Evolutionary conservation across 2,888 invertebrate genomes (phyloP).

Genomic region (Pseudoips prasinana): DNA sequence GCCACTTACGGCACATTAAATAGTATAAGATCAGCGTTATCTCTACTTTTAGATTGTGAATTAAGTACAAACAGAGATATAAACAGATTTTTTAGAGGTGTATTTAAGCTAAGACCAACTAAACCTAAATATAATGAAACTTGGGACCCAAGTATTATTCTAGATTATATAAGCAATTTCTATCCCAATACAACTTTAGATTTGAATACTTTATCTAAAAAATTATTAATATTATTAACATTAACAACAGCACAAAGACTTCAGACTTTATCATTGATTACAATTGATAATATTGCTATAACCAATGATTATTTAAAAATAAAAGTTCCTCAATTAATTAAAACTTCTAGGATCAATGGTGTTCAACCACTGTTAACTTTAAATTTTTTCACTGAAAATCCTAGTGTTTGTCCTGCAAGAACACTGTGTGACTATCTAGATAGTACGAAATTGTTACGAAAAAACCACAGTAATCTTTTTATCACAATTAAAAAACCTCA

Average conservation of each 20-base stretch:
- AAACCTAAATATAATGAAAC: too few species aligned
- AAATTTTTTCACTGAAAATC: too few species aligned
- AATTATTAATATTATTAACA: background rate
- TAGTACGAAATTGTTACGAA: background rate
- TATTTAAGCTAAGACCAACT: background rate
- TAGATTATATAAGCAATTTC: background rate
- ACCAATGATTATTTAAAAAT: background rate
- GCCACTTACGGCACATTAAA: too few species aligned
- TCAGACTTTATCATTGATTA: background rate
- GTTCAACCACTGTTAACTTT: too few species aligned
- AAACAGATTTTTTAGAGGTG: constrained; percentile 1
- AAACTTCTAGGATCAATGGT: too few species aligned
- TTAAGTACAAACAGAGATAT: background rate
- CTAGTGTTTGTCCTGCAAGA: too few species aligned
- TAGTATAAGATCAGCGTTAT: background rate
- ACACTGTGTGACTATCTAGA: background rate
- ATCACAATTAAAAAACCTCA: too few species aligned
- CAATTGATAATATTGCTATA: too few species aligned
- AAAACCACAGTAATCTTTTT: background rate
- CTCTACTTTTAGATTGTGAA: background rate
- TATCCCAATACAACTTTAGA: too few species aligned
- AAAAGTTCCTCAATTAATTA: background rate
- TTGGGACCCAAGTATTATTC: too few species aligned
- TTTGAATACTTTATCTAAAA: background rate
- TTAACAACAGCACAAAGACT: background rate